These are phyloP conservation scores for Piscicola geometra DNA, from an alignment of 2,888 invertebrate genomes.

Conservation along the genomic window DNA sequence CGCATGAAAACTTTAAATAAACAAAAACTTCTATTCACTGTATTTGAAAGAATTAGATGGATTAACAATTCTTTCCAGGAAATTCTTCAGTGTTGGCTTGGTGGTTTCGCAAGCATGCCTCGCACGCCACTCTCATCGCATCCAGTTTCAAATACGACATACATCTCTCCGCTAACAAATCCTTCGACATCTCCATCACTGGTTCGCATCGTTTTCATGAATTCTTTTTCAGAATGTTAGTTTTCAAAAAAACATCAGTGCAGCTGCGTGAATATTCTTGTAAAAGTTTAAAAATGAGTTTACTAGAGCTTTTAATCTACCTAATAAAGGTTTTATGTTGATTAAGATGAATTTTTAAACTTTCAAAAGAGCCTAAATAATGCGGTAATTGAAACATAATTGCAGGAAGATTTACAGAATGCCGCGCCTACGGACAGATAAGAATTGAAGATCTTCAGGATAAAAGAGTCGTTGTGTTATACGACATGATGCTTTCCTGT, in stretches of 20 bases:
- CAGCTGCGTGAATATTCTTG: too few species aligned
- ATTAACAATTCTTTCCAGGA: too few species aligned
- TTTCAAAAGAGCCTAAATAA: not conserved
- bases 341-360: not conserved
- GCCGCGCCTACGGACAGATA: constrained; percentile 4
- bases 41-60: too few species aligned
- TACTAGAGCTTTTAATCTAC: too few species aligned
- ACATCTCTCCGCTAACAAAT: not conserved
- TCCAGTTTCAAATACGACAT: not conserved
- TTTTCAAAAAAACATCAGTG: too few species aligned
- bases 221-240: too few species aligned
- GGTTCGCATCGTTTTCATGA: not conserved
- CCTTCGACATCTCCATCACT: constrained; percentile 1
- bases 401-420: not conserved
- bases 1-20: not conserved
- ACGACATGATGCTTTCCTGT: not conserved
- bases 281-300: too few species aligned
- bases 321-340: not conserved
- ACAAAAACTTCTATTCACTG: too few species aligned
- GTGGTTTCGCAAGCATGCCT: constrained; percentile 13
- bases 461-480: not conserved
- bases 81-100: constrained; percentile 1
- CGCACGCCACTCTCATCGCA: not conserved
- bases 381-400: not conserved
- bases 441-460: not conserved